These are phyloP conservation scores for Cynodonichthys magdalenae DNA, from an alignment of 2,797 vertebrate genomes.

Conservation along the genomic window DNA sequence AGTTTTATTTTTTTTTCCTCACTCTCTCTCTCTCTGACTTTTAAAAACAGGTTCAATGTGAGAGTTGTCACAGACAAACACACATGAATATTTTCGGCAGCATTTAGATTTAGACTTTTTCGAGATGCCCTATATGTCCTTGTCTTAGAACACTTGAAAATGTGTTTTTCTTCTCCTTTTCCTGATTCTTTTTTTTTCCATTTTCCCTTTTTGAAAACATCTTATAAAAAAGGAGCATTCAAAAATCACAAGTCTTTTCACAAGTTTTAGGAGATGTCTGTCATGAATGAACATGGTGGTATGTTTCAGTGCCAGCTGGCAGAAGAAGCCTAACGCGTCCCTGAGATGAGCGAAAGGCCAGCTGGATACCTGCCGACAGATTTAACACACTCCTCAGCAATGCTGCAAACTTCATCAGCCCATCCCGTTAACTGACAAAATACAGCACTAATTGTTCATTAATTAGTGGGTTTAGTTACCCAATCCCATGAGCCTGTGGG, in stretches of 20 bases:
- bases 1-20: constrained; percentile 14
- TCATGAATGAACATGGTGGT: constrained; percentile 76
- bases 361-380: constrained; percentile 77
- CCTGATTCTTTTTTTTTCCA: background rate
- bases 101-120: constrained; percentile 62
- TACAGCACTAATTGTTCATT: constrained; percentile 79
- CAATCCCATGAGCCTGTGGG: constrained; percentile 58
- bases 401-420: constrained; percentile 73
- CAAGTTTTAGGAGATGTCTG: constrained; percentile 72
- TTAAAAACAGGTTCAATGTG: constrained; percentile 40
- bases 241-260: constrained; percentile 70
- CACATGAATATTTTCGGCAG: constrained; percentile 51
- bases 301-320: constrained; percentile 80
- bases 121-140: constrained; percentile 71
- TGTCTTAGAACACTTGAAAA: constrained; percentile 67
- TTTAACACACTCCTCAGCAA: constrained; percentile 72
- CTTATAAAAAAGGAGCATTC: constrained; percentile 66
- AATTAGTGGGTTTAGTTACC: constrained; percentile 71
- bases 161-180: constrained; percentile 28
- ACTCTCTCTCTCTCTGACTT: constrained; percentile 1
- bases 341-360: constrained; percentile 76
- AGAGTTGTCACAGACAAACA: constrained; percentile 21
- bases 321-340: constrained; percentile 70
- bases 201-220: constrained; percentile 46
- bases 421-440: constrained; percentile 76